Base-by-base conservation (phyloP, 1,140 invertebrate genomes). In the Papilio xuthus region DNA sequence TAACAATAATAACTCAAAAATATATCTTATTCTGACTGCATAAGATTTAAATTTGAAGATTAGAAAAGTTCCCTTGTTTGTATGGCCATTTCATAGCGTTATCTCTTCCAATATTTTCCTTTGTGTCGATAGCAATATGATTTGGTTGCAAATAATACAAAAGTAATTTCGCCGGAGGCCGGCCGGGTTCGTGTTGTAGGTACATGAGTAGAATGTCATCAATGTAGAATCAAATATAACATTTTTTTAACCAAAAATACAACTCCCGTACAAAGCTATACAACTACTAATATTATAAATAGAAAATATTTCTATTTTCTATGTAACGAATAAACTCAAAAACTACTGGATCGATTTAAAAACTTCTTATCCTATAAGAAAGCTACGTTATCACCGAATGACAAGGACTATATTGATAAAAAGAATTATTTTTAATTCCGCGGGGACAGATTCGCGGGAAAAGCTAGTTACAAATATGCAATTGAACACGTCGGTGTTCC, bases 31-130 rank as follows among this genome's bases (percentile, higher is more conserved):
- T 67, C 76, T 60, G 78, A 84, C 13, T 6, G 15, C 73, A 56
- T 67, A 73, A 71, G 53, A 78, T 18, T 82, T 83, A 86, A 81
- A 79, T 74, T 41, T n/a, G 47, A 82, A 53, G 82, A 75, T 80
- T 32, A 26, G 0, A 41, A 42, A 28, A n/a, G 63, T 63, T 42
- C 53, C 18, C 74, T 76, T 63, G 74, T 63, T 76, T 76, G 74
- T 63, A 76, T 76, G 74, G 74, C 74, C 74, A 76, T 76, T 76
- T 76, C 74, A 63, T 60, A 76, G 74, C 56, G 28, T 76, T 76
- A 76, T 76, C 50, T 76, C 74, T 76, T 76, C 50, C 74, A 76
- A 76, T 76, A 76, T 76, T 76, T 76, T 76, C 56, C 32, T 76
- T 76, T 76, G 74, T 63, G 74, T 75, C 50, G 73, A 75, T 53